Conservation (phyloP, 2,113 vertebrate species). For the Rhinoderma darwinii region DNA sequence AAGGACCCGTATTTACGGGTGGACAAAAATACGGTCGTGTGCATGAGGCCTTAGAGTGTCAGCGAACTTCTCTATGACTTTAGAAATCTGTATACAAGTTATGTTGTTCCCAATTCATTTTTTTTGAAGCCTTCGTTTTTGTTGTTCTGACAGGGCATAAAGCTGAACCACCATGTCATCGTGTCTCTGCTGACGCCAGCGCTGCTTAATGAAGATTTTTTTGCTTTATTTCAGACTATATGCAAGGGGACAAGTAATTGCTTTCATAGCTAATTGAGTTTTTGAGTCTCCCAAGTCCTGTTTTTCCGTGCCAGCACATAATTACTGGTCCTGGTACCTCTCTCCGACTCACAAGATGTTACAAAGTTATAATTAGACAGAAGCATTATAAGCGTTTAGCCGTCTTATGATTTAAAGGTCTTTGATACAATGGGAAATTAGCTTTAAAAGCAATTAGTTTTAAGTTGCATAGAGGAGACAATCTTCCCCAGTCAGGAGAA, state of each 20-base stretch:
- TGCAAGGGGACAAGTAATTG: constrained; percentile 34
- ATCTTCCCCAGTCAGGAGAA: neutral
- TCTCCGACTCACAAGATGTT: constrained; percentile 31
- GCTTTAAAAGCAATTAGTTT: constrained; percentile 43
- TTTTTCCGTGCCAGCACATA: constrained; percentile 38
- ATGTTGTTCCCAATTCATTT: neutral
- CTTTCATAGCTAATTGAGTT: constrained; percentile 36
- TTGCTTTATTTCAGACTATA: neutral
- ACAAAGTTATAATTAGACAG: constrained; percentile 51
- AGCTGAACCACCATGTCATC: neutral
- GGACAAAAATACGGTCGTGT: too few species aligned
- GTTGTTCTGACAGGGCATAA: neutral
- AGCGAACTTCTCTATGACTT: neutral
- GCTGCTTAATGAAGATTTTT: constrained; percentile 5
- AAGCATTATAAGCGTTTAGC: constrained; percentile 21
- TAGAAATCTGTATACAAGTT: neutral
- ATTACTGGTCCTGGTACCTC: constrained; percentile 44
- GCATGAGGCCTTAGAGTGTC: neutral
- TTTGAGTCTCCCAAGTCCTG: constrained; percentile 29
- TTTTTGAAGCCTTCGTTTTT: neutral
- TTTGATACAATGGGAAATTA: constrained; percentile 38
- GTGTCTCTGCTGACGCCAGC: neutral
- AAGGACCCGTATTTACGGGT: too few species aligned
- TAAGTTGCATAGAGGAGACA: constrained; percentile 2
- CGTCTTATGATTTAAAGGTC: constrained; percentile 12